Conservation (phyloP, 2,113 vertebrate genomes). For the Archocentrus centrarchus region DNA sequence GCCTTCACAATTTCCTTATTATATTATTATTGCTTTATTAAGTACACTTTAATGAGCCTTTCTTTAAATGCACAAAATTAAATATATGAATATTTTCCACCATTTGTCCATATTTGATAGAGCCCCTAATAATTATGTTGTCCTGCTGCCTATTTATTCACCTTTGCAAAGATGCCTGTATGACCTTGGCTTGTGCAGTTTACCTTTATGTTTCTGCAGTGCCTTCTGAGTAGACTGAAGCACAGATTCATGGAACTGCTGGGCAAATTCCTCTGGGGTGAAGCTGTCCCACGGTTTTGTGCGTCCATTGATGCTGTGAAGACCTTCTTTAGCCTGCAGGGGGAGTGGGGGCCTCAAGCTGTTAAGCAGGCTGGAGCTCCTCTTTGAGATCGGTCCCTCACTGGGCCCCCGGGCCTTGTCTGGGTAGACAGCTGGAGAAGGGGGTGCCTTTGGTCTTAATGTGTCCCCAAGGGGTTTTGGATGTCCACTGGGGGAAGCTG, state of each 20-base stretch:
- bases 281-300: conserved; percentile 96
- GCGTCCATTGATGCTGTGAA: conserved; percentile 89
- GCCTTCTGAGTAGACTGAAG: conserved; percentile 99
- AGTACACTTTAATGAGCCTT: not conserved
- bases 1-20: not conserved
- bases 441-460: conserved; percentile 82
- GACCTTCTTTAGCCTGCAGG: conserved; percentile 86
- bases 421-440: conserved; percentile 65
- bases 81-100: not conserved
- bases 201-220: conserved; percentile 98
- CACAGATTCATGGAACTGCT: conserved; percentile 98
- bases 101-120: not conserved
- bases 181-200: fast-evolving
- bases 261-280: conserved; percentile 95
- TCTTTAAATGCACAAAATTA: not conserved
- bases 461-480: conserved; percentile 83
- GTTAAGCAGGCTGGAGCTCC: conserved; percentile 88
- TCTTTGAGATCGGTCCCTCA: conserved; percentile 84
- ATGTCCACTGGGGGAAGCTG: conserved; percentile 79
- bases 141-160: not conserved
- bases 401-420: conserved; percentile 85
- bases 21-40: not conserved
- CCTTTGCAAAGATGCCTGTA: not conserved
- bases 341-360: conserved; percentile 84
- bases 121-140: not conserved